Base-by-base conservation (phyloP, 2,888 invertebrate genomes). In the Ischnus inquisitorius region DNA sequence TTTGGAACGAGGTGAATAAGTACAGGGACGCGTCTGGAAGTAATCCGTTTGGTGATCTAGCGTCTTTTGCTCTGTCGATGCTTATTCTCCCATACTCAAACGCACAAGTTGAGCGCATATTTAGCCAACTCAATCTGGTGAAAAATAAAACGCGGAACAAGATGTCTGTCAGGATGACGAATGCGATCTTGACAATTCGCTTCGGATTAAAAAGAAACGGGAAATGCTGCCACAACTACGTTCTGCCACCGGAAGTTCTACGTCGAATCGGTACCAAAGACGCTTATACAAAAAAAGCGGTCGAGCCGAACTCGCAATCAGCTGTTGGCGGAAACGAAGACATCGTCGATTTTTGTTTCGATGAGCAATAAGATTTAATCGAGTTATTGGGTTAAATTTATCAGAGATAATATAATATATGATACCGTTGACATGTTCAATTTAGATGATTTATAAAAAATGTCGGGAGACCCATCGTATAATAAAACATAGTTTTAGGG, bases 91-190 rank as follows among this genome's bases (percentile, higher is more conserved):
- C 86, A 8, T 83, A 82, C 64, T 88, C 87, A 4, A 88, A 88
- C 60, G 87, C 85, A n/a, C 76, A 82, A n/a, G 79, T 86, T 39
- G 87, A 87, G 82, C 57, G 87, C 48, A 72, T 87, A 19, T 88
- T 88, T 62, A 88, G 86, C 54, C 87, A 86, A 57, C 80, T 85
- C 41, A 88, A 87, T 65, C 22, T 85, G 5, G 71, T 87, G 0
- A 87, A 87, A 78, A 86, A 62, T 8, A 87, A 87, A 64, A 14
- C 51, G 5, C 78, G 87, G 5, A 86, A 88, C 60, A 77, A 51
- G 19, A 64, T 83, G 60, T 75, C 76, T 4, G 28, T 82, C 2
- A 64, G 64, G 51, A 80, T 83, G 83, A 46, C 84, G 1, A 85
- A 82, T 67, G 83, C 81, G 0, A 65, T 83, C 19, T 78, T 82